Conservation (phyloP, 1,140 invertebrate species). For the Papilio polyxenes region DNA sequence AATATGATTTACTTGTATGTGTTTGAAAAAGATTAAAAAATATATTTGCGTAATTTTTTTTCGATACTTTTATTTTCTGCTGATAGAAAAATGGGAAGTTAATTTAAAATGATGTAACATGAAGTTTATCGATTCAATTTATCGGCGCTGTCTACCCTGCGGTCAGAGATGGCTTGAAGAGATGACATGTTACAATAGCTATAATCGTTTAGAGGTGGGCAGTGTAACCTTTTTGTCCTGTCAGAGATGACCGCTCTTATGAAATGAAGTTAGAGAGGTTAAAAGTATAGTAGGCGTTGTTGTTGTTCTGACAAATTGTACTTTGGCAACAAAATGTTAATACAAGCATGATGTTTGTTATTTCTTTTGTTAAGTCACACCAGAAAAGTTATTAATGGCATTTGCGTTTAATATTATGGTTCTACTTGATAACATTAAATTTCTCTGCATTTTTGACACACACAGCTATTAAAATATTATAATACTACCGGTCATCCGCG, state of each 20-base stretch:
- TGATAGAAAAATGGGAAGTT: background rate
- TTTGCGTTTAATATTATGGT: no score
- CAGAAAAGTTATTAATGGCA: no score
- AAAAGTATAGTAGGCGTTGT: background rate
- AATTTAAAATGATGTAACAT: background rate
- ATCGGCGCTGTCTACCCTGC: background rate
- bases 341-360: background rate
- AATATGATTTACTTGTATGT: no score
- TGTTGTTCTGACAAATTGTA: background rate
- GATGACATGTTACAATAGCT: slow-evolving; percentile 5
- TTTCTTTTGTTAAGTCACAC: no score
- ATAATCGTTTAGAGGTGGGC: slow-evolving; percentile 10
- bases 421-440: background rate
- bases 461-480: no score
- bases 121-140: background rate
- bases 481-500: no score
- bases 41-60: no score
- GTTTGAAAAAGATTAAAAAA: no score
- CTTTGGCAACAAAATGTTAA: background rate
- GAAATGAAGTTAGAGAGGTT: background rate
- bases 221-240: slow-evolving; percentile 15
- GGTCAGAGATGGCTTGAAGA: background rate
- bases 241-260: background rate
- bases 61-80: no score
- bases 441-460: background rate